Conservation (phyloP, 1,140 invertebrate genomes). For the Trinorchestia longiramus region DNA sequence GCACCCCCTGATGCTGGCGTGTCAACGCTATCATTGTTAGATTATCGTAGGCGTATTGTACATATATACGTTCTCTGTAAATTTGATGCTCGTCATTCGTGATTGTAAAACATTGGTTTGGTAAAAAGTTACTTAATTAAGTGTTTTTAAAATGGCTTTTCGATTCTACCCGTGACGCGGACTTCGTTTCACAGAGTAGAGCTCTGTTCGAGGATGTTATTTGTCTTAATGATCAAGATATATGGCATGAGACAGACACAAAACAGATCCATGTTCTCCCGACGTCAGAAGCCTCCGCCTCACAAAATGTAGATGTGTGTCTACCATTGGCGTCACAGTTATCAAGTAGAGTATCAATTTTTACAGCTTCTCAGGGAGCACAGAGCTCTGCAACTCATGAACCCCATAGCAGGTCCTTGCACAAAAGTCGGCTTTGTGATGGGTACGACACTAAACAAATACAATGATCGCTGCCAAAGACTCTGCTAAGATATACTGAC, state of each 20-base stretch:
- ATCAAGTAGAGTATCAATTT: not conserved
- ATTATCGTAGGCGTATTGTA: not conserved
- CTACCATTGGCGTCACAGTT: no score
- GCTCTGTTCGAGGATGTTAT: no score
- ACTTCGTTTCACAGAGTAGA: not conserved
- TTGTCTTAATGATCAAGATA: no score
- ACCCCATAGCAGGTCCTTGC: no score
- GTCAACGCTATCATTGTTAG: no score
- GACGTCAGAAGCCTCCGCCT: no score
- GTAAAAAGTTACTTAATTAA: not conserved
- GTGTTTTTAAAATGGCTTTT: not conserved
- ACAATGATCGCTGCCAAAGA: not conserved
- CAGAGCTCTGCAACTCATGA: not conserved
- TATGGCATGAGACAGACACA: no score
- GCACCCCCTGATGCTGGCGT: not conserved
- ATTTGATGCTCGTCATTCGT: not conserved
- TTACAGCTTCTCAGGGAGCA: not conserved
- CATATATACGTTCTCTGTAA: not conserved
- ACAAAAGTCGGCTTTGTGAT: not conserved
- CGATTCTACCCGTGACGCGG: not conserved
- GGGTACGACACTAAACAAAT: not conserved
- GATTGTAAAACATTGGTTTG: not conserved
- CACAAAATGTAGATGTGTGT: no score
- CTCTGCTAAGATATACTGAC: not conserved
- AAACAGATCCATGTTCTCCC: no score